Evolutionary conservation across 2,797 vertebrate species (phyloP).

Genomic region (Argyrosomus regius): DNA sequence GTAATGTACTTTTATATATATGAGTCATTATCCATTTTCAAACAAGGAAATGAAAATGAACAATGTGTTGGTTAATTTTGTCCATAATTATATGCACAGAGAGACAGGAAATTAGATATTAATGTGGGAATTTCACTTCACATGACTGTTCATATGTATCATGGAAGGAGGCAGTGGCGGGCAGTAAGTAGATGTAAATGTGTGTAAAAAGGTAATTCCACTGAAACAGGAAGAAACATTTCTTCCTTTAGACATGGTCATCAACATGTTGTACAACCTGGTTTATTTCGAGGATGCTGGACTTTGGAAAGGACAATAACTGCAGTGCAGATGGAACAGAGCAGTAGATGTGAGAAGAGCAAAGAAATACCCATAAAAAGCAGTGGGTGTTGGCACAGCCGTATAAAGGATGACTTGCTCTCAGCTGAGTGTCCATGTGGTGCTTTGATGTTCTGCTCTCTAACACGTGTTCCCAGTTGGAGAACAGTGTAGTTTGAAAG

Average conservation of each 20-base stretch:
- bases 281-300: neutral
- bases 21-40: neutral
- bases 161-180: neutral
- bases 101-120: neutral
- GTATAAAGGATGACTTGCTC: neutral
- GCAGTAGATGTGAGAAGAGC: neutral
- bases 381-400: neutral
- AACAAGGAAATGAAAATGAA: constrained; percentile 41
- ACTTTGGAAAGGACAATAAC: neutral
- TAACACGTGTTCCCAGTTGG: constrained; percentile 29
- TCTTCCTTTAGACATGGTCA: too few species aligned
- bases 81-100: constrained; percentile 1
- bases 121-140: neutral
- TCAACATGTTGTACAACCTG: rapidly evolving
- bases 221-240: neutral
- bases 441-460: constrained; percentile 37
- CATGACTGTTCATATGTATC: neutral
- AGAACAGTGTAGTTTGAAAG: constrained; percentile 10
- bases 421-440: constrained; percentile 3
- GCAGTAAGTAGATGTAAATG: too few species aligned
- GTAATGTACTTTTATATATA: neutral
- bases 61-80: neutral
- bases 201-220: too few species aligned
- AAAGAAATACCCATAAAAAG: neutral
- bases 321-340: neutral